phyloP scores from a whole-genome alignment of 2,888 invertebrate genomes.

The Lomographa bimaculata region DNA sequence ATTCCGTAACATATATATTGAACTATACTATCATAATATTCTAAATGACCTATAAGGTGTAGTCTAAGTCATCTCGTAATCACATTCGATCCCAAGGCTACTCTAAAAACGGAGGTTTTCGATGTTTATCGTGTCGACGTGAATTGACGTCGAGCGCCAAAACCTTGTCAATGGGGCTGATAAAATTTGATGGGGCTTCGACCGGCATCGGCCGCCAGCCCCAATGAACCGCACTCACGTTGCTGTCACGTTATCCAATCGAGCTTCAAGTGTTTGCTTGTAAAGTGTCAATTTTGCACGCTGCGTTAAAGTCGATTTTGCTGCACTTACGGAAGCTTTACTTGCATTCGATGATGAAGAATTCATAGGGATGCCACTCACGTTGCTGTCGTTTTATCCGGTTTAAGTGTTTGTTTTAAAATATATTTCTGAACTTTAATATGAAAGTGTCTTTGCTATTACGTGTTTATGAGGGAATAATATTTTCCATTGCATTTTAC shows the following conservation, averaged over 20 bases:
- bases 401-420: background rate
- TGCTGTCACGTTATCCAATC: conserved; percentile 54
- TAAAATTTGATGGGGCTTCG: conserved; percentile 69
- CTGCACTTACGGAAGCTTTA: conserved; percentile 1
- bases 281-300: conserved; percentile 22
- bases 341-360: background rate
- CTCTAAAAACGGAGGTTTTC: conserved; percentile 25
- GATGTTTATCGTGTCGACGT: conserved; percentile 47
- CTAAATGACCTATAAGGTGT: too few relatives aligned
- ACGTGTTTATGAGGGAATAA: too few relatives aligned
- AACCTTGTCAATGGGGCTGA: conserved; percentile 69
- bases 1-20: too few relatives aligned
- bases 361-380: background rate
- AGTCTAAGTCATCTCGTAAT: too few relatives aligned
- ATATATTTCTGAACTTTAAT: too few relatives aligned
- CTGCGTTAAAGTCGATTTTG: conserved; percentile 29
- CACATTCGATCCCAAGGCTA: too few relatives aligned
- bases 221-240: conserved; percentile 49
- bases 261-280: conserved; percentile 44
- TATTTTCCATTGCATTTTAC: too few relatives aligned
- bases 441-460: too few relatives aligned
- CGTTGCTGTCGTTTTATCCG: background rate
- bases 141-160: conserved; percentile 60
- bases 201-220: conserved; percentile 43
- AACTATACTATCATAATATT: too few relatives aligned